Evolutionary conservation across 1,140 invertebrate species (phyloP).

Genomic region (Paraescarpia echinospica): DNA sequence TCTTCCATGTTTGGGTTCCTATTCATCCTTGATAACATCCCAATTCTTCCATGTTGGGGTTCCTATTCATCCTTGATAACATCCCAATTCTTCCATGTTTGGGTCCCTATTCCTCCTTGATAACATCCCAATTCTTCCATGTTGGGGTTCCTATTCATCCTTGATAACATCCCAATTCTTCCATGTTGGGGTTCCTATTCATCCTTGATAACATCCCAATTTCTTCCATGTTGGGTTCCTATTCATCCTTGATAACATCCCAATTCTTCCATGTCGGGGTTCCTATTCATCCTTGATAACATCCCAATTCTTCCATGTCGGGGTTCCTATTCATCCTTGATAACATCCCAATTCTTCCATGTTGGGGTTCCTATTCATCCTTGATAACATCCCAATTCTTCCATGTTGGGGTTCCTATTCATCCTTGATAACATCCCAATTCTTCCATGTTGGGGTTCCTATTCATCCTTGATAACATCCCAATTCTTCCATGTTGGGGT

Average conservation of each 20-base stretch:
- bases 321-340: background rate
- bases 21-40: background rate
- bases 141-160: background rate
- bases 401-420: background rate
- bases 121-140: background rate
- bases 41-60: background rate
- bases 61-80: background rate
- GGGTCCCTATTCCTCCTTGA: background rate
- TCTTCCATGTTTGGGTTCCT: background rate
- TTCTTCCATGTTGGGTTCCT: background rate
- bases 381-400: background rate
- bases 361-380: background rate
- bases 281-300: background rate
- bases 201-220: background rate
- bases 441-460: background rate
- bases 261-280: background rate
- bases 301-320: background rate
- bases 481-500: background rate
- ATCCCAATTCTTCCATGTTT: background rate
- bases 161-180: background rate
- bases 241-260: background rate
- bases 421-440: background rate
- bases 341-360: background rate
- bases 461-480: background rate
- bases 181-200: background rate